These are phyloP conservation scores for Oostethus manadensis DNA, from an alignment of 2,113 vertebrate species.

Conservation along the genomic window DNA sequence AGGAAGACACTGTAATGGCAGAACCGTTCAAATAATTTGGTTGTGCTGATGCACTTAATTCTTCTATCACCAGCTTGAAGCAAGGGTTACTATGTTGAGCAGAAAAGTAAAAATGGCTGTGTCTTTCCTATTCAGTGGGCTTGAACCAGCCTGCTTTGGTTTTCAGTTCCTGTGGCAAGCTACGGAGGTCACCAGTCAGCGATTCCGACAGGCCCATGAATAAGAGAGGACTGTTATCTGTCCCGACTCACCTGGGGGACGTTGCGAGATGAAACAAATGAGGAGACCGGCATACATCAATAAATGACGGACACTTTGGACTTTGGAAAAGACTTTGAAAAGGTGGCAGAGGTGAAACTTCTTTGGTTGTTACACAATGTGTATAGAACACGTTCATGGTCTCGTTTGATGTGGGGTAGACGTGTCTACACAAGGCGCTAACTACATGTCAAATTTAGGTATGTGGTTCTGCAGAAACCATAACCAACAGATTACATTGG, in stretches of 20 bases:
- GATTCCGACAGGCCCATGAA: slow-evolving; percentile 53
- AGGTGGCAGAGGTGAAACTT: slow-evolving; percentile 27
- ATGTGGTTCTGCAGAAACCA: slow-evolving; percentile 2
- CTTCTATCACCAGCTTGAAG: not conserved
- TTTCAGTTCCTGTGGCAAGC: slow-evolving; percentile 32
- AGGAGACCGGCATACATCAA: slow-evolving; percentile 28
- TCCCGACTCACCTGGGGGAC: slow-evolving; percentile 39
- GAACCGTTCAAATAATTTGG: no score
- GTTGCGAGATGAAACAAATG: slow-evolving; percentile 51
- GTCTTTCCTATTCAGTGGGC: not conserved
- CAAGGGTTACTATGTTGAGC: not conserved
- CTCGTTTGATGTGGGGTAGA: not conserved
- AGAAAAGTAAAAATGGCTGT: slow-evolving; percentile 3
- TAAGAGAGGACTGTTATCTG: slow-evolving; percentile 52
- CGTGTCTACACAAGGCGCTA: no score
- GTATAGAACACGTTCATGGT: not conserved
- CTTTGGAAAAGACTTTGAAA: slow-evolving; percentile 17
- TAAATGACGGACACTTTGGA: slow-evolving; percentile 31
- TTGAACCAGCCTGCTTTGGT: not conserved
- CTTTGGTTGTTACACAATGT: slow-evolving; percentile 3
- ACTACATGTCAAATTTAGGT: not conserved
- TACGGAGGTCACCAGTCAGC: slow-evolving; percentile 40
- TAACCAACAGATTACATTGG: no score
- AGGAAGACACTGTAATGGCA: no score
- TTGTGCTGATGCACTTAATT: no score